A percentile compares a stretch with the other conserved stretches of the same genome.
Conservation (phyloP, 2,797 vertebrate species). For the Leptodactylus fallax region DNA sequence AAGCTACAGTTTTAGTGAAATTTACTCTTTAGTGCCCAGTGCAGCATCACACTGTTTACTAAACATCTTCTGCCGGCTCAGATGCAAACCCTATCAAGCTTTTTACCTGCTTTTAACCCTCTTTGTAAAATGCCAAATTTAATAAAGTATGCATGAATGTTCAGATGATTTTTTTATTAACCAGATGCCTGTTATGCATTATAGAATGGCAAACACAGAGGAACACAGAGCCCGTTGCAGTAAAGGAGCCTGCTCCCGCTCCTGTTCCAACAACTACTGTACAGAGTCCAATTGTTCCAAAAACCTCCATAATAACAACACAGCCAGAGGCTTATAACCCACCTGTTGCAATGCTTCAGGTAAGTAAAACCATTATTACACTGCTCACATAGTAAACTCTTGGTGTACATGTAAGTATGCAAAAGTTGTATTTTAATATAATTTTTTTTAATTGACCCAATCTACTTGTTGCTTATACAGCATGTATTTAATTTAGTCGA, state of each 20-base stretch:
- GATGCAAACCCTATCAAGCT: too few relatives aligned
- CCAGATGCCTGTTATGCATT: constrained; percentile 57
- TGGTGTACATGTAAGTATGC: too few relatives aligned
- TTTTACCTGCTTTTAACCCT: too few relatives aligned
- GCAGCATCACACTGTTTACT: too few relatives aligned
- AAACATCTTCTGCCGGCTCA: too few relatives aligned
- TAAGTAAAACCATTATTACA: constrained; percentile 67
- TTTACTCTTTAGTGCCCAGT: too few relatives aligned
- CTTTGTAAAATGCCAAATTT: too few relatives aligned
- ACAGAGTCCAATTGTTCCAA: constrained; percentile 79
- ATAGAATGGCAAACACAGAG: constrained; percentile 95
- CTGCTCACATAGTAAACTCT: neutral
- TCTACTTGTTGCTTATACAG: too few relatives aligned
- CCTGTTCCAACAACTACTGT: constrained; percentile 67
- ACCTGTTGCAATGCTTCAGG: constrained; percentile 95
- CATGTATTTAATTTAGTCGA: neutral
- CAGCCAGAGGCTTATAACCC: constrained; percentile 89
- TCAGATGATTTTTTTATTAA: neutral
- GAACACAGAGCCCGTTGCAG: constrained; percentile 81
- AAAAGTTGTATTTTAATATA: too few relatives aligned
- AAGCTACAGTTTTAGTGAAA: too few relatives aligned
- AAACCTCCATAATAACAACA: constrained; percentile 78
- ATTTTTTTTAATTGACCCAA: too few relatives aligned
- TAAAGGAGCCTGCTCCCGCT: constrained; percentile 79
- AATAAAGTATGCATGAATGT: too few relatives aligned